Base-by-base conservation (phyloP, 2,888 invertebrate species). In the Alentia gelatinosa region DNA sequence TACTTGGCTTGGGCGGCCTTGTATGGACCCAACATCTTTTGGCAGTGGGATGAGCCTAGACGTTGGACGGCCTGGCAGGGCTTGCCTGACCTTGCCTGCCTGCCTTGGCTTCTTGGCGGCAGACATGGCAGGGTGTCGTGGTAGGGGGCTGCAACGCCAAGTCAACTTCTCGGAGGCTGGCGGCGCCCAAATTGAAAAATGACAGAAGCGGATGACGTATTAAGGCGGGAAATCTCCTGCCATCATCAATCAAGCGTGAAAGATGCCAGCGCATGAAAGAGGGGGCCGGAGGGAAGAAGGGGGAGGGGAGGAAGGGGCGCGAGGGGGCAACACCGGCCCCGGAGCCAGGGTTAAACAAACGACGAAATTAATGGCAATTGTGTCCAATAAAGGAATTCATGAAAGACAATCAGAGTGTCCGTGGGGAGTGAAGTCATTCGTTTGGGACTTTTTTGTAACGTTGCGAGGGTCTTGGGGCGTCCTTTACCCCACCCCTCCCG, bases 381-480 rank as follows among this genome's bases (percentile, higher is more conserved):
- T 86, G 86, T 86, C 86, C 47, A 86, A 86, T 86, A 86, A 86
- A 86, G 86, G 86, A 86, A 86, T 86, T 86, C 86, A 86, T 86
- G 86, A 86, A 86, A 86, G 86, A 86, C 86, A 86, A 86, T 86
- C 42, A 42, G 86, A 42, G 7, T 0, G 86, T 86, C 86, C 86
- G 47, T 33, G 47, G 86, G 86, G 86, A 86, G 47, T 42, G 50
- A 30, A 86, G 86, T 86, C 50, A 86, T 86, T 86, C 86, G 42
- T 86, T 86, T 86, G n/a, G 50, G 47, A 12, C 47, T 30, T 79
- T 35, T 79, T 3, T 79, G 79, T 37, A 19, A 1, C 19, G 1
- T 4, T 35, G 79, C 15, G 39, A 3, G 37, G 33, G 68, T 26
- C 37, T 37, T 15, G 75, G 75, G 9, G 35, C 35, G 15, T 68